Base-by-base conservation (phyloP, 2,113 vertebrate species). In the Pseudorectes ferrugineus region DNA sequence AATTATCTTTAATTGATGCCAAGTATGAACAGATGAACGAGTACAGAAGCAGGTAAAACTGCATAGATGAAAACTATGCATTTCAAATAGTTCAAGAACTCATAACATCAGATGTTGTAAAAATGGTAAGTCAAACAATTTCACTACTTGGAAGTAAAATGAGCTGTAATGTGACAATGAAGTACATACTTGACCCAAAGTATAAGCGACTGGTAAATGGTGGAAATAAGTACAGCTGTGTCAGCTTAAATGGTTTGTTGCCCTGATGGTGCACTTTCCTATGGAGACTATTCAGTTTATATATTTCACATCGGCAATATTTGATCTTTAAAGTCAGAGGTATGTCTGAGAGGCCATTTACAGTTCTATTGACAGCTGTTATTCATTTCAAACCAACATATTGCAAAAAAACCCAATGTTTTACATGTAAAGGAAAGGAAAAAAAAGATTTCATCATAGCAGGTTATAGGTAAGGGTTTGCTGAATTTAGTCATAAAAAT, bases 61-160 rank as follows among this genome's bases (percentile, higher is more conserved):
- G 98, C 99, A 99, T 98, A 98, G 98, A 98, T 98, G 98, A 98
- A 97, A 98, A 98, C 98, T 99, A 99, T 99, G 98, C 98, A 96
- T 98, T 98, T 98, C 97, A 97, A 92, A 98, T 97, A 97, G 96
- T 97, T 98, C 98, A 97, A 97, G 97, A 95, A 98, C 94, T 98
- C 95, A 46, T 97, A 97, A 98, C 97, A 96, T 96, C 93, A 94
- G 89, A 94, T 72, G 96, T 96, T 93, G 88, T 96, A 93, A 95
- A 97, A 97, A 96, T 94, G 85, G 85, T 88, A 92, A 96, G 87
- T 93, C 91, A 94, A 96, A 97, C 55, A 19, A 96, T 95, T 95
- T 92, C 86, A 92, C 63, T 89, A 89, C 83, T 87, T 84, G 84
- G 76, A 92, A 94, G 84, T 95, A 76, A 95, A 96, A 96, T 83